These are phyloP conservation scores for Rhogogaster chlorosoma DNA, from an alignment of 2,888 invertebrate genomes.

Conservation along the genomic window DNA sequence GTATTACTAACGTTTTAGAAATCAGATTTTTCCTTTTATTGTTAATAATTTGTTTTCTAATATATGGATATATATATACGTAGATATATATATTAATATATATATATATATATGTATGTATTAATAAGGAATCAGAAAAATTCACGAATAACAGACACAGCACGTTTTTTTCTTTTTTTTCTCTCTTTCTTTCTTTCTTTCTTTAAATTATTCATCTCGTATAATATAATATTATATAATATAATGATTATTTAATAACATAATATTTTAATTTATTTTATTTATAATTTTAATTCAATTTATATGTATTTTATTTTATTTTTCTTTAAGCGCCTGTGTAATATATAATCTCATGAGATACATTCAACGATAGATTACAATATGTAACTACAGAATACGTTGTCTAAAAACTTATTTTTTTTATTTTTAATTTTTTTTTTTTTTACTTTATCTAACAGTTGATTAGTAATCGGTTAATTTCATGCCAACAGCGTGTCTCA, in stretches of 20 bases:
- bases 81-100: neutral
- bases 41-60: slow-evolving; percentile 22
- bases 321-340: slow-evolving; percentile 19
- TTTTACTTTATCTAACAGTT: slow-evolving; percentile 34
- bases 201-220: slow-evolving; percentile 48
- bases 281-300: neutral
- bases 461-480: slow-evolving; percentile 49
- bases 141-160: slow-evolving; percentile 43
- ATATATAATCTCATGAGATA: slow-evolving; percentile 52
- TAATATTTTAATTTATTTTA: slow-evolving; percentile 2
- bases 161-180: neutral
- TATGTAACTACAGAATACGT: slow-evolving; percentile 50
- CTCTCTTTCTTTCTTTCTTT: neutral
- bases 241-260: slow-evolving; percentile 46
- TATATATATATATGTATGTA: slow-evolving; percentile 7
- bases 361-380: slow-evolving; percentile 53
- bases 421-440: neutral
- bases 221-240: slow-evolving; percentile 39
- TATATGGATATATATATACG: neutral
- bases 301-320: neutral
- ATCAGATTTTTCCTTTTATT: slow-evolving; percentile 33
- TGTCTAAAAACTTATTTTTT: slow-evolving; percentile 42
- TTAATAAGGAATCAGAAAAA: slow-evolving; percentile 40
- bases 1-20: slow-evolving; percentile 42
- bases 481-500: slow-evolving; percentile 41